Evolutionary conservation across 2,888 invertebrate species (phyloP).

Genomic region (Dascillus cervinus): DNA sequence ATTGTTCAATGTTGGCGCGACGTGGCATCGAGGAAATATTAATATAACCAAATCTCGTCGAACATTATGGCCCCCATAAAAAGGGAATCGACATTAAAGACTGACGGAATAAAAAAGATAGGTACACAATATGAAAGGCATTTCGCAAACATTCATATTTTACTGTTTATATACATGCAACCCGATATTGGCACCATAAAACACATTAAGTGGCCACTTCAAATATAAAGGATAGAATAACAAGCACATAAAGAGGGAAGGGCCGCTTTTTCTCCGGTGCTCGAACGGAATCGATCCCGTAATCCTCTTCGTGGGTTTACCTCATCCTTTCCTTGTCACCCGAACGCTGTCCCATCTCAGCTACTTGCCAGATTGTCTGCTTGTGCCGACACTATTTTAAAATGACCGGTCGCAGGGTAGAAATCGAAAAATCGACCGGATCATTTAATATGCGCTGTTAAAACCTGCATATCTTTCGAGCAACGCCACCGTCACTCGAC

Average conservation of each 20-base stretch:
- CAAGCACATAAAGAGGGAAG: slow-evolving; percentile 37
- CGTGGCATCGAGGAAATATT: too few species aligned
- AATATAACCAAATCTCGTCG: slow-evolving; percentile 1
- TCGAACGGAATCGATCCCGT: slow-evolving; percentile 37
- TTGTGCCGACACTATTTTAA: slow-evolving; percentile 16
- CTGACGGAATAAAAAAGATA: slow-evolving; percentile 14
- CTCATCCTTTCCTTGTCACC: slow-evolving; percentile 19
- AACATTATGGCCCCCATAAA: not conserved
- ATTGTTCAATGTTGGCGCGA: too few species aligned
- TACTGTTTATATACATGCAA: slow-evolving; percentile 33
- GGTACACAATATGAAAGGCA: slow-evolving; percentile 16
- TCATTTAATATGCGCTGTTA: too few species aligned
- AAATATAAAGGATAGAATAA: slow-evolving; percentile 40
- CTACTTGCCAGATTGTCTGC: slow-evolving; percentile 22
- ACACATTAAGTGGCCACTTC: slow-evolving; percentile 39
- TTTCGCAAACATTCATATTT: slow-evolving; percentile 27
- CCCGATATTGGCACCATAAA: slow-evolving; percentile 36
- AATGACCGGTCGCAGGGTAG: slow-evolving; percentile 12
- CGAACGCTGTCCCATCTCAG: slow-evolving; percentile 17
- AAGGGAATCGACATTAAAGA: too few species aligned
- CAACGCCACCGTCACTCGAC: too few species aligned
- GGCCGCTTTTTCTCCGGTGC: slow-evolving; percentile 28
- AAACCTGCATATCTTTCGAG: too few species aligned
- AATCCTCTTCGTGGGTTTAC: slow-evolving; percentile 36
- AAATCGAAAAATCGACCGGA: too few species aligned